These are phyloP conservation scores for Tetrax tetrax DNA, from an alignment of 2,113 vertebrate genomes.

Conservation along the genomic window DNA sequence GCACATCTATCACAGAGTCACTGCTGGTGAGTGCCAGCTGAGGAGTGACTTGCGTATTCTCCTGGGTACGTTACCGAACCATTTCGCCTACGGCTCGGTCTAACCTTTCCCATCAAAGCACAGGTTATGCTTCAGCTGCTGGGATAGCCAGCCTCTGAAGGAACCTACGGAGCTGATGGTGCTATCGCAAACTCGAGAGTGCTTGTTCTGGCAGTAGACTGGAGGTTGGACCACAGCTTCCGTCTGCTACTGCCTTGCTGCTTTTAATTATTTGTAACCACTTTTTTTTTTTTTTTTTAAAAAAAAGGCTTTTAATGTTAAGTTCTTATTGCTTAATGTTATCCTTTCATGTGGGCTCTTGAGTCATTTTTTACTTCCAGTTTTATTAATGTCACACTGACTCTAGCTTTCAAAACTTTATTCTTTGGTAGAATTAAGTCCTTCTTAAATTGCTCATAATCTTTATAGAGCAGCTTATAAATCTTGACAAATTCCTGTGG, in stretches of 20 bases:
- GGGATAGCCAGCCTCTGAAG: background rate
- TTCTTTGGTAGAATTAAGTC: background rate
- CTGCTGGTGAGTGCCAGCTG: background rate
- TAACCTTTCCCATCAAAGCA: background rate
- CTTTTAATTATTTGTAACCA: background rate
- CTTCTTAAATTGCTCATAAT: background rate
- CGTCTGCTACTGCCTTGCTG: background rate
- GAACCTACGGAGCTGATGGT: accelerated
- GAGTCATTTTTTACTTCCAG: constrained; percentile 31
- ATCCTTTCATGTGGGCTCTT: constrained; percentile 53
- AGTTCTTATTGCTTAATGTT: background rate
- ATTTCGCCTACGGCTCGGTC: background rate
- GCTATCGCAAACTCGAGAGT: background rate
- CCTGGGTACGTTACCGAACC: accelerated
- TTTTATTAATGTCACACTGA: background rate
- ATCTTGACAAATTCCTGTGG: background rate
- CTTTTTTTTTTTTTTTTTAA: background rate
- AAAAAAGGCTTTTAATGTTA: background rate
- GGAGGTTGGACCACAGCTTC: background rate
- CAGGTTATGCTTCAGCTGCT: accelerated
- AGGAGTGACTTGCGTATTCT: background rate
- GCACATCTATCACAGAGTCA: accelerated
- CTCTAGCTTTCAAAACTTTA: background rate
- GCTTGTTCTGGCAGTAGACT: background rate
- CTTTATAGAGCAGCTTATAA: background rate